A percentile compares a stretch with the other conserved stretches of the same genome.
phyloP scores from a whole-genome alignment of 2,888 invertebrate genomes.

The Choristoneura rosaceana region DNA sequence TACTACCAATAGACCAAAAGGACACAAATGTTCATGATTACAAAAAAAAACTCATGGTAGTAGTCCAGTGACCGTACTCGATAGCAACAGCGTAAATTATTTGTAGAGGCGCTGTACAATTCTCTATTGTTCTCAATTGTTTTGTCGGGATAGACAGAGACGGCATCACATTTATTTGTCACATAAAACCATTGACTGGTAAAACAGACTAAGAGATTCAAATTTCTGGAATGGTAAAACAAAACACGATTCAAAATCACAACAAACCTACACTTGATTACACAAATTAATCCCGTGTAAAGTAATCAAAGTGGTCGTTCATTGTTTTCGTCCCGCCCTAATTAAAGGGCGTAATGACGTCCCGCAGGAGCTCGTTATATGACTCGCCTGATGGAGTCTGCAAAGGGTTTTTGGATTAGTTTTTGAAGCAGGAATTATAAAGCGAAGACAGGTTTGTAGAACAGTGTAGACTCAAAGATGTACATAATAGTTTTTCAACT shows the following conservation, averaged over 20 bases:
- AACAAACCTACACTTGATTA: conserved; percentile 24
- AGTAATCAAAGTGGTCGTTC: conserved; percentile 25
- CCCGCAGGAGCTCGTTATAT: background rate
- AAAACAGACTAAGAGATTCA: background rate
- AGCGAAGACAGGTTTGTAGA: no score
- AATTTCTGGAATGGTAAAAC: background rate
- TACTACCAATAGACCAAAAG: no score
- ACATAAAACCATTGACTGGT: no score
- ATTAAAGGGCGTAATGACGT: conserved; percentile 18
- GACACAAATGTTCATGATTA: no score
- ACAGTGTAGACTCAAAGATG: background rate
- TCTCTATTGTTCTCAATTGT: no score
- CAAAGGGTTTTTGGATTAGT: background rate
- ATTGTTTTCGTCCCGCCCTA: conserved; percentile 25
- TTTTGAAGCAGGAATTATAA: background rate
- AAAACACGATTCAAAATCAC: background rate
- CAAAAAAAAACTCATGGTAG: no score
- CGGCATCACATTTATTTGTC: no score
- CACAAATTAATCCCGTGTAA: conserved; percentile 21
- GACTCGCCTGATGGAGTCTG: background rate
- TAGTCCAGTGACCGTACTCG: no score
- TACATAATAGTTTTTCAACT: no score
- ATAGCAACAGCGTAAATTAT: no score
- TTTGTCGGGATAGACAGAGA: no score
- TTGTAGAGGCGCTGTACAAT: no score